Percentiles rank a stretch among this genome's conserved stretches.
Conservation (phyloP, 2,888 invertebrate species). For the Chesias legatella region DNA sequence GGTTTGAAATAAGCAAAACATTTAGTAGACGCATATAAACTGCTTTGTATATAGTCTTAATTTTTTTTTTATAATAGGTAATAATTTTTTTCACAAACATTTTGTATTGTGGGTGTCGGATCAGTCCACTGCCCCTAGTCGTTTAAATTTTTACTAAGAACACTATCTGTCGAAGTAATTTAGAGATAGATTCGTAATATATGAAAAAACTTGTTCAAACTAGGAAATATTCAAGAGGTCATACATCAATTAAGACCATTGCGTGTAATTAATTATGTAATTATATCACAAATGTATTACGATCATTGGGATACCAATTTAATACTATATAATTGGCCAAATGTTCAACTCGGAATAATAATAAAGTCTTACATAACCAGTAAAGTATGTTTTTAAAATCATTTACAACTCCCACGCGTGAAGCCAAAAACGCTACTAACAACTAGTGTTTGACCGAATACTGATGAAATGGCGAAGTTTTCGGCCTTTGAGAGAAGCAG, state of each 20-base stretch:
- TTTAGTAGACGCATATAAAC: too few species aligned
- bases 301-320: conserved; percentile 21
- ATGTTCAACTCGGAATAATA: too few species aligned
- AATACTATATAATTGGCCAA: conserved; percentile 25
- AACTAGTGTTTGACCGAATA: conserved; percentile 3
- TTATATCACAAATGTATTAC: conserved; percentile 22
- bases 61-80: too few species aligned
- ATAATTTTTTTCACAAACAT: too few species aligned
- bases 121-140: too few species aligned
- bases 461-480: neutral
- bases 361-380: conserved; percentile 19
- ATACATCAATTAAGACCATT: conserved; percentile 15
- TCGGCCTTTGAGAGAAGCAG: neutral
- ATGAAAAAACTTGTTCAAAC: too few species aligned
- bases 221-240: conserved; percentile 14
- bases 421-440: conserved; percentile 8
- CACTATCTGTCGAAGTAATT: too few species aligned
- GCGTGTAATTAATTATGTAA: conserved; percentile 24
- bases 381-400: conserved; percentile 26
- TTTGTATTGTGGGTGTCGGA: too few species aligned
- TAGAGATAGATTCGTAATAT: too few species aligned
- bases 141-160: too few species aligned
- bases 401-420: conserved; percentile 26
- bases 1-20: too few species aligned
- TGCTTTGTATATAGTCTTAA: too few species aligned